phyloP scores from a whole-genome alignment of 2,888 invertebrate genomes.

The Entomobrya multifasciata region DNA sequence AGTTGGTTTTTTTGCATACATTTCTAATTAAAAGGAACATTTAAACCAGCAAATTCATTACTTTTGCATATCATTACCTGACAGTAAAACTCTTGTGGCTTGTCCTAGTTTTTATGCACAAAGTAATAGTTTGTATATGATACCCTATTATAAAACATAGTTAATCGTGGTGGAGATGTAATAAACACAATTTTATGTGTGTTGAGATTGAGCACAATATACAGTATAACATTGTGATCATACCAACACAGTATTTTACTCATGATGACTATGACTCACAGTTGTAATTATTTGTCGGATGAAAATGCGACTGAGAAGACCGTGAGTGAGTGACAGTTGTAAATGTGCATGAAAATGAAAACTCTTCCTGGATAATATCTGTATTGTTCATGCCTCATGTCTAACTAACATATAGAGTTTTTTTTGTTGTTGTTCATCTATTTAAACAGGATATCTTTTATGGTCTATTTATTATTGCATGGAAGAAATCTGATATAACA shows the following conservation, averaged over 20 bases:
- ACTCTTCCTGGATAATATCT: conserved; percentile 38
- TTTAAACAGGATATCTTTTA: too few relatives aligned
- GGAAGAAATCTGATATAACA: too few relatives aligned
- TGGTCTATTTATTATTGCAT: too few relatives aligned
- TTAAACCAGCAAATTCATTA: background rate
- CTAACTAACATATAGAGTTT: background rate
- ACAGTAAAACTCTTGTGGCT: conserved; percentile 1
- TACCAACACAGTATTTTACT: background rate
- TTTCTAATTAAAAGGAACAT: background rate
- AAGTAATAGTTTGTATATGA: too few relatives aligned
- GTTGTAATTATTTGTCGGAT: conserved; percentile 23
- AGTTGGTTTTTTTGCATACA: background rate
- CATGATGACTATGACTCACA: background rate
- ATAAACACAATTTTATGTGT: too few relatives aligned
- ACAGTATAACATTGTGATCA: background rate
- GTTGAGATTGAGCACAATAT: background rate
- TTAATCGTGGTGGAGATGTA: too few relatives aligned
- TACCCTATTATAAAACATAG: too few relatives aligned
- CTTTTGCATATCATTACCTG: conserved; percentile 29
- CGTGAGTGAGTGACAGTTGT: conserved; percentile 36
- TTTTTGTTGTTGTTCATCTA: too few relatives aligned
- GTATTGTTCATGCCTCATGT: background rate
- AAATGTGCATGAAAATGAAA: conserved; percentile 28
- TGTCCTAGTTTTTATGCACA: conserved; percentile 15
- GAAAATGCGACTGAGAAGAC: conserved; percentile 9